Percentiles rank a stretch among this genome's conserved stretches.
Conservation (phyloP, 2,888 invertebrate species). For the Bruchidius siliquastri region DNA sequence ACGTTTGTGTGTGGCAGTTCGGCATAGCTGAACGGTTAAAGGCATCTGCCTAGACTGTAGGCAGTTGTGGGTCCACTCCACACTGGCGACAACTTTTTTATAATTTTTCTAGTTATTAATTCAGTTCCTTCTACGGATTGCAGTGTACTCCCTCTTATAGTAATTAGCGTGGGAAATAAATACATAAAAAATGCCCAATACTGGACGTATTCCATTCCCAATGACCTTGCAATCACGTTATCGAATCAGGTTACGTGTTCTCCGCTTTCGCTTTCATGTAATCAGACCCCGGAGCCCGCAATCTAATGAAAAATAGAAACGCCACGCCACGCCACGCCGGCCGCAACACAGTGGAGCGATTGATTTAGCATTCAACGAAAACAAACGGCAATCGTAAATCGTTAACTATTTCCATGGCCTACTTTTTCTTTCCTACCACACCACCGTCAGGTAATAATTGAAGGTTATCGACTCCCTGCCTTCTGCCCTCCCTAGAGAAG, state of each 20-base stretch:
- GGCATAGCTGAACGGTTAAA: no score
- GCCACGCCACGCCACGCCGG: neutral
- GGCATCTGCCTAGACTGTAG: no score
- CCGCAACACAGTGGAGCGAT: neutral
- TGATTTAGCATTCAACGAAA: neutral
- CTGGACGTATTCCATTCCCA: no score
- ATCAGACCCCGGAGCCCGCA: no score
- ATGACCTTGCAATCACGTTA: neutral
- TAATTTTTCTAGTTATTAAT: no score
- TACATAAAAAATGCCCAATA: no score
- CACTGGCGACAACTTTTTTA: no score
- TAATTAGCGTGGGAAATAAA: no score
- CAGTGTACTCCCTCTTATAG: no score
- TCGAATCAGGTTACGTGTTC: neutral
- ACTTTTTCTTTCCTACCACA: neutral
- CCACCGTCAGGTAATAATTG: neutral
- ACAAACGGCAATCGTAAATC: neutral
- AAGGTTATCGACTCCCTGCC: neutral
- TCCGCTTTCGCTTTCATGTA: neutral
- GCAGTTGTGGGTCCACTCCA: no score
- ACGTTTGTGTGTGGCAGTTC: no score
- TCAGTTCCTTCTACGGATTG: no score
- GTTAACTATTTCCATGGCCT: neutral
- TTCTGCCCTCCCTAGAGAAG: neutral
- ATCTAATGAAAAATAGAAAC: neutral